Evolutionary conservation across 2,113 vertebrate species (phyloP).

Genomic region (Cettia cetti): DNA sequence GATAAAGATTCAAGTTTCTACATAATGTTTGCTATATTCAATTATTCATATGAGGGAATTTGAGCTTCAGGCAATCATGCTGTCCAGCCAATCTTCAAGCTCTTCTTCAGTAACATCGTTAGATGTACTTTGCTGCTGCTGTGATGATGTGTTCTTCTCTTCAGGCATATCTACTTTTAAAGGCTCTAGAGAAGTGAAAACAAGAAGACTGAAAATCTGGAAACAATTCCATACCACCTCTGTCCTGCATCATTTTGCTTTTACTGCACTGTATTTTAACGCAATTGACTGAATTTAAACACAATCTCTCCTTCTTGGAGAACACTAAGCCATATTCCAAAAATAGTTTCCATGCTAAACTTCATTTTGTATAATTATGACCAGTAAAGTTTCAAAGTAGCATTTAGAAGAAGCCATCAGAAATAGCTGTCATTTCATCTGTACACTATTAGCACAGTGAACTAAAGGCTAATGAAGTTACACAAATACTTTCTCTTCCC

Average conservation of each 20-base stretch:
- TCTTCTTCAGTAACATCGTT: slow-evolving; percentile 85
- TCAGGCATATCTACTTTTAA: neutral
- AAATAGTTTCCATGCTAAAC: neutral
- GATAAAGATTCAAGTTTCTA: neutral
- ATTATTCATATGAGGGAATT: neutral
- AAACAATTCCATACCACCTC: neutral
- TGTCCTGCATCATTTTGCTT: neutral
- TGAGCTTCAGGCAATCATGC: slow-evolving; percentile 81
- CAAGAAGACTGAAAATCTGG: neutral
- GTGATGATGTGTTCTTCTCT: slow-evolving; percentile 22
- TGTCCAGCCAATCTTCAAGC: slow-evolving; percentile 96
- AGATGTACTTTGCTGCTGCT: slow-evolving; percentile 22
- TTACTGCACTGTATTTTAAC: neutral
- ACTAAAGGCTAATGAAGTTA: neutral
- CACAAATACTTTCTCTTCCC: neutral
- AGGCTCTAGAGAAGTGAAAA: slow-evolving; percentile 44
- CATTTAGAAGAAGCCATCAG: neutral
- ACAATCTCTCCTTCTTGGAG: neutral
- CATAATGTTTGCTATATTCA: neutral
- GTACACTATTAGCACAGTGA: neutral
- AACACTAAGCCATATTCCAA: neutral
- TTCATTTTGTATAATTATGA: neutral
- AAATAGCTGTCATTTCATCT: neutral
- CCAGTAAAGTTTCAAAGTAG: neutral
- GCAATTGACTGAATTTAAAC: neutral